Base-by-base conservation (phyloP, 1,140 invertebrate species). In the Lepidurus couesii region DNA sequence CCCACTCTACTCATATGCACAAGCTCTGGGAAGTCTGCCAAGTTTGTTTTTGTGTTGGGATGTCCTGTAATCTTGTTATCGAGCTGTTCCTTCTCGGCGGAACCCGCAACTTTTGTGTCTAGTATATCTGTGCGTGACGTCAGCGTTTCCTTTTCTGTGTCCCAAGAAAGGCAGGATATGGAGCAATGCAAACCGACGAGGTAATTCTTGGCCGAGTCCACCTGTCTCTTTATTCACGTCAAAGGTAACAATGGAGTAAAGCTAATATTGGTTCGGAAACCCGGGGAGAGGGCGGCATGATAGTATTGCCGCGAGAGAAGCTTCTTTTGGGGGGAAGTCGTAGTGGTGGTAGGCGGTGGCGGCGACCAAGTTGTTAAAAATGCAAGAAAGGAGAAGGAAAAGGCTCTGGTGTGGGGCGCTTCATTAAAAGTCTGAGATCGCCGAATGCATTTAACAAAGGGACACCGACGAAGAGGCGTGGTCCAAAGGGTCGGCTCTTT, bases 391-490 rank as follows among this genome's bases (percentile, higher is more conserved):
- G 21, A 65, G 21, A 65, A 1, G 7, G 6, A 65, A 21, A 65
- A 21, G 53, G 16, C 21, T 65, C 7, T 65, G 53, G 53, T 65
- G 53, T 65, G 53, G 53, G 53, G 53, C 53, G 53, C 53, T 65
- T 65, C 53, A 65, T 65, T 65, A 65, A 65, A 65, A 65, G 53
- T 65, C 53, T 13, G 53, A 65, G 53, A 65, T 65, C 53, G 53
- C 53, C 53, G 53, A 65, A 16, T 21, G 53, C 53, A 65, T 65
- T 21, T 13, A 65, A 65, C 53, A 65, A 65, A 65, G 53, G 53
- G n/a, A 65, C 53, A 65, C 53, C 53, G 53, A 65, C 53, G 16
- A 65, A 65, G 53, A 65, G 53, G 53, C 53, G 53, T 65, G 53
- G 53, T 65, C 53, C 53, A 65, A n/a, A 0, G 53, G 53, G 21